Evolutionary conservation across 1,140 invertebrate species (phyloP), one percentile per base, ranked within the genome.

Genomic region (Zophobas atratus): DNA sequence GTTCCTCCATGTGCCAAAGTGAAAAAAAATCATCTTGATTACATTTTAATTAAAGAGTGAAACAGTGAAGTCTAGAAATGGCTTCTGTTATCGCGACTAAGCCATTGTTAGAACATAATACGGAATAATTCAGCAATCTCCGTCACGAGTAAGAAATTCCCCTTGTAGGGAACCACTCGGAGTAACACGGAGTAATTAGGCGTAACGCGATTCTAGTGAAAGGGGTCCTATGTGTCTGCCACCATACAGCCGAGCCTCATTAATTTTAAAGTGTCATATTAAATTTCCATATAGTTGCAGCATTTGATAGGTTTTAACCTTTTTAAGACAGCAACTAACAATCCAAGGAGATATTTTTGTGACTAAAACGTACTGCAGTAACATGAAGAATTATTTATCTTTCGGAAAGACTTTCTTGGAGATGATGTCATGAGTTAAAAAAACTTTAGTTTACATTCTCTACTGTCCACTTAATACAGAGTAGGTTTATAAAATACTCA

Each of bases 221-320:
- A 78, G 73, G 73, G 77, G 74, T 71, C 60, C 43, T 53, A 49
- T 75, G 41, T 75, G 70, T 48, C 73, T 49, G 49, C 49, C 49
- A 51, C 49, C 49, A 43, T 67, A 67, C 39, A 67, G 60, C 77
- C 46, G 6, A 67, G 60, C 77, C 46, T 78, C 77, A 78, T 78
- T 74, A 78, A 78, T 78, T 78, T 78, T 70, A 70, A 55, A 78
- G 48, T 78, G 77, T 78, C 77, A 75, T 78, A 78, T 78, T 78
- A 75, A 75, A 78, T 78, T 78, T 75, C 70, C 41, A 34, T 32
- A 20, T 51, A 51, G 55, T 8, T 34, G 55, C 35, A 2, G 32
- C 8, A 57, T 57, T 57, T 67, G 38, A 67, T 67, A 38, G 33
- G 36, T 43, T n/a, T 55, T 36, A 71, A 46, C 33, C 8, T 60